These are phyloP conservation scores for Penaeus monodon DNA, from an alignment of 2,888 invertebrate genomes.

Conservation along the genomic window DNA sequence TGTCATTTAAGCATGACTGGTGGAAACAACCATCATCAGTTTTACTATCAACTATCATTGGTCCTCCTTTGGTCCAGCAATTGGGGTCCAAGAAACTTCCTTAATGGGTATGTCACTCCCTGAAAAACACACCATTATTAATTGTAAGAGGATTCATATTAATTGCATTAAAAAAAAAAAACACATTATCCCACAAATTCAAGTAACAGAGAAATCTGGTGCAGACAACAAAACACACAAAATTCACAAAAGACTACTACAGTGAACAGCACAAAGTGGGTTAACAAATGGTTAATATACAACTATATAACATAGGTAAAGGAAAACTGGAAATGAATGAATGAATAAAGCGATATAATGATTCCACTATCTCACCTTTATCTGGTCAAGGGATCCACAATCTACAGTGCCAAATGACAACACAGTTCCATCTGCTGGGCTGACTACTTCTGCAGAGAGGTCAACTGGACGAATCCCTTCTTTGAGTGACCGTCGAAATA, in stretches of 20 bases:
- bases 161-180: too few species aligned
- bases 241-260: too few species aligned
- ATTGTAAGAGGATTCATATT: neutral
- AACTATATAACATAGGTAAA: neutral
- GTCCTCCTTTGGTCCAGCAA: slow-evolving; percentile 71
- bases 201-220: too few species aligned
- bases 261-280: too few species aligned
- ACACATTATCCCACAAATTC: too few species aligned
- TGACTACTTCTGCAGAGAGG: slow-evolving; percentile 78
- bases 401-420: slow-evolving; percentile 89
- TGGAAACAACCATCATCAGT: slow-evolving; percentile 61
- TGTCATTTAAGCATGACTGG: slow-evolving; percentile 46
- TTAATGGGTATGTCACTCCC: slow-evolving; percentile 90
- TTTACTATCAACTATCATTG: slow-evolving; percentile 31
- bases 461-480: slow-evolving; percentile 83
- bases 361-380: slow-evolving; percentile 75
- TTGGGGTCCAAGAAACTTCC: slow-evolving; percentile 85
- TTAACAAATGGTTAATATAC: too few species aligned
- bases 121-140: slow-evolving; percentile 4
- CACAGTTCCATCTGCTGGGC: slow-evolving; percentile 94
- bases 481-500: slow-evolving; percentile 87
- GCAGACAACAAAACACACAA: too few species aligned
- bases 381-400: slow-evolving; percentile 90
- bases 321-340: neutral
- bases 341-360: neutral